A percentile compares a stretch with the other conserved stretches of the same genome.
Evolutionary conservation across 2,888 invertebrate genomes (phyloP).

Genomic region (Himalopsyche japonica): DNA sequence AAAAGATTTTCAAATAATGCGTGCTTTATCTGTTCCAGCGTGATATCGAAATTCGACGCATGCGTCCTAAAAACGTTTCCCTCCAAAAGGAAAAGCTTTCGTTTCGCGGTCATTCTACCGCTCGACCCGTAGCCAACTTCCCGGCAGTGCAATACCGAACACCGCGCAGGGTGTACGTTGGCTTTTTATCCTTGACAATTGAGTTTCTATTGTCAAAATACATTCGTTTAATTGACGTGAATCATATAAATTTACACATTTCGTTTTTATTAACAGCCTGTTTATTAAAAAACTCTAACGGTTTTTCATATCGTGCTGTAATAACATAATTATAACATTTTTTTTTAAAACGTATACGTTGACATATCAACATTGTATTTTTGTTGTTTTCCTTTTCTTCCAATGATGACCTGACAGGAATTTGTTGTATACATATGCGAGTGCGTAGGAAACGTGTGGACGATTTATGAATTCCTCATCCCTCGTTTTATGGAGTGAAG

Average conservation of each 20-base stretch:
- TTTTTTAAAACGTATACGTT: background rate
- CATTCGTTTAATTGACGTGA: background rate
- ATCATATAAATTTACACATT: background rate
- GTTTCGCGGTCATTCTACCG: constrained; percentile 17
- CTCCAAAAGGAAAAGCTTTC: background rate
- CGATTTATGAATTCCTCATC: constrained; percentile 8
- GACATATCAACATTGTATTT: background rate
- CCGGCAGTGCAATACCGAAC: background rate
- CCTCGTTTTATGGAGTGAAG: constrained; percentile 4
- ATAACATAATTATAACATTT: background rate
- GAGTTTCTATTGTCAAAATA: background rate
- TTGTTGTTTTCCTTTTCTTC: background rate
- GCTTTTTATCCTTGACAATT: background rate
- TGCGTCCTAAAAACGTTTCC: background rate
- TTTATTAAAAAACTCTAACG: background rate
- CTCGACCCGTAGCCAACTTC: constrained; percentile 8
- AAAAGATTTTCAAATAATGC: background rate
- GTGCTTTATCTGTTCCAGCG: background rate
- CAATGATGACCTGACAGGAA: background rate
- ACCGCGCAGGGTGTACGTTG: background rate
- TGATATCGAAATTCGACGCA: background rate
- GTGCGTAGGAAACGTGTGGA: constrained; percentile 7
- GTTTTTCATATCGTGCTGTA: background rate
- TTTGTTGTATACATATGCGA: background rate
- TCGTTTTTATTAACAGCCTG: background rate